These are phyloP conservation scores for Acanthaster planci DNA, from an alignment of 35 echinoderm and acorn worm genomes.

Conservation along the genomic window DNA sequence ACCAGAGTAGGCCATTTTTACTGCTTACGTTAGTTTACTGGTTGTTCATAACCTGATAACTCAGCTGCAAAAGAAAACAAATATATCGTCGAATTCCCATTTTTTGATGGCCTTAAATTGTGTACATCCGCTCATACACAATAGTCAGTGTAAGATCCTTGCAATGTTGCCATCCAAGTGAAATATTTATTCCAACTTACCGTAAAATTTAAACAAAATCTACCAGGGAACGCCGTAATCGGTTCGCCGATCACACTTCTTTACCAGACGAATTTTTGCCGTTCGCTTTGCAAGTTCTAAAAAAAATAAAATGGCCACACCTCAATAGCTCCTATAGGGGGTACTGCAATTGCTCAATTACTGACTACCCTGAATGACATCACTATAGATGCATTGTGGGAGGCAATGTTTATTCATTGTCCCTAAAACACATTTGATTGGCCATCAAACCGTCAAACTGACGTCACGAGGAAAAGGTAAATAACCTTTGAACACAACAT, in stretches of 20 bases:
- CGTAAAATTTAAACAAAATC: conserved; percentile 34
- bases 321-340: conserved; percentile 60
- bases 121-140: neutral
- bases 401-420: neutral
- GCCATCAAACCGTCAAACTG: neutral
- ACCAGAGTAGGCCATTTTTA: too few relatives aligned
- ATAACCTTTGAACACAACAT: neutral
- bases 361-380: conserved; percentile 35
- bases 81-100: neutral
- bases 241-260: neutral
- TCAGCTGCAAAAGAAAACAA: too few relatives aligned
- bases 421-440: neutral
- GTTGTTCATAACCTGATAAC: too few relatives aligned
- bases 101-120: neutral
- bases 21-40: too few relatives aligned
- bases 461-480: neutral
- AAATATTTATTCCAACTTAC: conserved; percentile 23
- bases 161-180: neutral
- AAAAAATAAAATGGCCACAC: conserved; percentile 45
- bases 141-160: neutral
- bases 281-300: neutral
- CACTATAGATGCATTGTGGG: conserved; percentile 9
- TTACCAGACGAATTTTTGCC: neutral
- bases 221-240: conserved; percentile 40
- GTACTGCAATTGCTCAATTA: conserved; percentile 40